Evolutionary conservation across 2,797 vertebrate genomes (phyloP).

Genomic region (Morelia viridis): DNA sequence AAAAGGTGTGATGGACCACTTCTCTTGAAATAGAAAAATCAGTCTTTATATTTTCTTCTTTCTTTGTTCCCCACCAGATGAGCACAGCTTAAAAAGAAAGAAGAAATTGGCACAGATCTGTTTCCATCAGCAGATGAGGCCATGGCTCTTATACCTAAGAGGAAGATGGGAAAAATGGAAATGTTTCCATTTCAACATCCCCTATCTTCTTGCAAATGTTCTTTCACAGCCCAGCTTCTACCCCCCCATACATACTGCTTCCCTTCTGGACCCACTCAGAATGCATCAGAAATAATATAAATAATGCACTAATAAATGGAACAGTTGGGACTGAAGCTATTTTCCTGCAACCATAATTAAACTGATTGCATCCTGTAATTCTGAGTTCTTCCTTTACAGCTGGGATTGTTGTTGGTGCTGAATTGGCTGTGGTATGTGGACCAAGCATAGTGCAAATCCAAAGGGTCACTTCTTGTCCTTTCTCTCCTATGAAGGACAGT

Average conservation of each 20-base stretch:
- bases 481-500: neutral
- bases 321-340: neutral
- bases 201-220: neutral
- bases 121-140: neutral
- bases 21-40: conserved; percentile 54
- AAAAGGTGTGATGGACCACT: conserved; percentile 45
- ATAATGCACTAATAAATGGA: conserved; percentile 26
- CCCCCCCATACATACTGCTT: neutral
- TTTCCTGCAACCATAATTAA: conserved; percentile 2
- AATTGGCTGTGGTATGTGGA: neutral
- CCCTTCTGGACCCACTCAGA: neutral
- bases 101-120: neutral
- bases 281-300: conserved; percentile 21
- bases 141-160: neutral
- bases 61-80: conserved; percentile 21
- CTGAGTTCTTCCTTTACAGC: neutral
- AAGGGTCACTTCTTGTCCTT: neutral
- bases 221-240: neutral
- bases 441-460: neutral
- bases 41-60: conserved; percentile 47
- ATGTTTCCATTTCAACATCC: neutral
- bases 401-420: neutral
- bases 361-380: neutral
- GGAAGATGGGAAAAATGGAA: neutral
- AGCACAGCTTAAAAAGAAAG: conserved; percentile 6